phyloP scores from a whole-genome alignment of 2,888 invertebrate genomes.

The Rotaria magnacalcarata region DNA sequence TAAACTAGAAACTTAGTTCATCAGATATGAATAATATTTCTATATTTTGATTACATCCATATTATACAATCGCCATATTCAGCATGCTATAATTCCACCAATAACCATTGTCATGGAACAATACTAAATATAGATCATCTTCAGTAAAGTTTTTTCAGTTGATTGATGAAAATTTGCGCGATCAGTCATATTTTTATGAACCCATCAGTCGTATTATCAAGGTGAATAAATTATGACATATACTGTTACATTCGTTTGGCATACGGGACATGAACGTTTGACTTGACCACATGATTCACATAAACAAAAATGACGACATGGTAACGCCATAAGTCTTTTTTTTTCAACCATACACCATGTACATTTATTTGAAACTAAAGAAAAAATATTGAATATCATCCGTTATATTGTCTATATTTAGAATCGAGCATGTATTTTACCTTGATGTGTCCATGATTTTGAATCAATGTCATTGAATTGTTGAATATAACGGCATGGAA shows the following conservation, averaged over 20 bases:
- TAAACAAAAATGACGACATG: constrained; percentile 13
- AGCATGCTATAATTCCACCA: no score
- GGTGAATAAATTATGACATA: not conserved
- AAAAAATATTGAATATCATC: not conserved
- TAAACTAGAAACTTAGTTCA: no score
- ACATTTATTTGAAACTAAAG: not conserved
- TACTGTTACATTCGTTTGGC: not conserved
- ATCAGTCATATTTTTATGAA: not conserved
- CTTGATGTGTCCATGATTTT: not conserved
- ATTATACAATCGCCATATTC: no score
- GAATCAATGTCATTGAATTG: not conserved
- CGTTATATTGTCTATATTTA: not conserved
- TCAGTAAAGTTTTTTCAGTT: no score
- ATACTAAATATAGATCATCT: no score
- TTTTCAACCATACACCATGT: not conserved
- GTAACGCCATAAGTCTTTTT: not conserved
- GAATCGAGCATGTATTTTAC: not conserved
- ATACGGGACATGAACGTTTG: not conserved
- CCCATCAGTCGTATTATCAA: no score
- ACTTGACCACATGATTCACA: not conserved
- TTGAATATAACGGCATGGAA: not conserved
- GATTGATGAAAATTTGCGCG: no score
- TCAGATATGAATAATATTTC: no score
- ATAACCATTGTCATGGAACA: no score
- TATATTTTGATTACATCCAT: no score